A percentile compares a stretch with the other conserved stretches of the same genome.
These are phyloP conservation scores for Moxostoma hubbsi DNA, from an alignment of 2,797 vertebrate species.

Conservation along the genomic window DNA sequence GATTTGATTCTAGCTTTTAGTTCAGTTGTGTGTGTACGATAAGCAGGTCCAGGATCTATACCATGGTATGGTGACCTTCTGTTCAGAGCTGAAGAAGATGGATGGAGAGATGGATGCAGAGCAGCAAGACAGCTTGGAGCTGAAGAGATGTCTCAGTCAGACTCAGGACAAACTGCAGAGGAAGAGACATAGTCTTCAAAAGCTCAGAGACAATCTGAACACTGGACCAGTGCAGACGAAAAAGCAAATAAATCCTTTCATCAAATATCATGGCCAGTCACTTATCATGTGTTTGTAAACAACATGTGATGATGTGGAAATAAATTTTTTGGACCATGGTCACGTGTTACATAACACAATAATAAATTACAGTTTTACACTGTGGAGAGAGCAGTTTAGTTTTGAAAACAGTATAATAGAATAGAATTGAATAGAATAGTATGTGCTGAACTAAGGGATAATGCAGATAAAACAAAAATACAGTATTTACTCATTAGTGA, in stretches of 20 bases:
- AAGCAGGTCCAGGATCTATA: constrained; percentile 74
- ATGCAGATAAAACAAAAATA: too few relatives aligned
- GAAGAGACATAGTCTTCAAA: constrained; percentile 68
- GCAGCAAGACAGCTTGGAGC: constrained; percentile 59
- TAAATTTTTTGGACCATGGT: too few relatives aligned
- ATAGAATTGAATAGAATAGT: too few relatives aligned
- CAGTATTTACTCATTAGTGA: too few relatives aligned
- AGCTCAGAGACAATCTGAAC: constrained; percentile 67
- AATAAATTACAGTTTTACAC: too few relatives aligned
- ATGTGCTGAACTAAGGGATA: too few relatives aligned
- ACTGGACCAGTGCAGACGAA: constrained; percentile 66
- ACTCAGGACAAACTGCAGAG: constrained; percentile 68
- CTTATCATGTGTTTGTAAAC: background rate
- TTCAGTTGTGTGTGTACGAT: constrained; percentile 23
- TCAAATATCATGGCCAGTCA: background rate
- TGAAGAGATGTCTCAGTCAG: constrained; percentile 68
- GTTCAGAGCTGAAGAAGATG: constrained; percentile 74
- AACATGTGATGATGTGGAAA: background rate
- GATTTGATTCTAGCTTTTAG: too few relatives aligned
- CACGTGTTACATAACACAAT: too few relatives aligned
- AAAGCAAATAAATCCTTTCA: constrained; percentile 51
- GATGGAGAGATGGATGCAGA: constrained; percentile 66
- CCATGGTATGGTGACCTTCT: constrained; percentile 72
- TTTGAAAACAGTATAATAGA: too few relatives aligned
- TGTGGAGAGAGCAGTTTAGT: too few relatives aligned